Percentiles rank a stretch among this genome's conserved stretches.
Evolutionary conservation across 2,797 vertebrate genomes (phyloP).

Genomic region (Ataeniobius toweri): DNA sequence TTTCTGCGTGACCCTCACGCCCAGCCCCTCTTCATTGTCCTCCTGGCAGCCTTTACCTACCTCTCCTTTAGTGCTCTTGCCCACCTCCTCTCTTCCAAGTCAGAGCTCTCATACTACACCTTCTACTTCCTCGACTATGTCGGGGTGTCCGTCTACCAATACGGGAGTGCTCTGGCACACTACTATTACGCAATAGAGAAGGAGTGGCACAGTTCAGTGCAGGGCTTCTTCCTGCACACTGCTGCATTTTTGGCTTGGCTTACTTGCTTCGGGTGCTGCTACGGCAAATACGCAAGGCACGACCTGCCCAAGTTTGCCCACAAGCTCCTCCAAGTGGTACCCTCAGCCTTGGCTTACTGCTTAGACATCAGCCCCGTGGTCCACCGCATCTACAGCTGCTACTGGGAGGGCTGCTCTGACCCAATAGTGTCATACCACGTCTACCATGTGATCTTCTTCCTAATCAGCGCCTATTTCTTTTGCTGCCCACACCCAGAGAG

Average conservation of each 20-base stretch:
- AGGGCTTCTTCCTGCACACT: constrained; percentile 83
- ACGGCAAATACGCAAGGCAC: constrained; percentile 85
- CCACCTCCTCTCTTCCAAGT: constrained; percentile 93
- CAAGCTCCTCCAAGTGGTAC: constrained; percentile 91
- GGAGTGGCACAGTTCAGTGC: constrained; percentile 83
- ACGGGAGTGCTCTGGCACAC: constrained; percentile 89
- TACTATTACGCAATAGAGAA: constrained; percentile 93
- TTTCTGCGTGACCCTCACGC: constrained; percentile 89
- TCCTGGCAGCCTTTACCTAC: constrained; percentile 88
- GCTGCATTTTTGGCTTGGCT: constrained; percentile 91
- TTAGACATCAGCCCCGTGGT: constrained; percentile 94
- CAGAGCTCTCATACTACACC: constrained; percentile 93
- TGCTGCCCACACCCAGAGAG: constrained; percentile 92
- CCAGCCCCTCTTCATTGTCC: constrained; percentile 89
- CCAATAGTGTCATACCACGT: constrained; percentile 87
- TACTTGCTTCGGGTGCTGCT: constrained; percentile 93
- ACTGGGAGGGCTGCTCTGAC: constrained; percentile 78
- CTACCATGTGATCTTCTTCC: constrained; percentile 92
- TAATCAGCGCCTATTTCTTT: constrained; percentile 92
- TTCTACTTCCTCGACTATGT: constrained; percentile 98
- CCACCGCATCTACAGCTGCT: constrained; percentile 87
- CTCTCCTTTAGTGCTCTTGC: constrained; percentile 90
- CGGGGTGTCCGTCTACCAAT: constrained; percentile 93
- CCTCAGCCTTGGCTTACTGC: constrained; percentile 88
- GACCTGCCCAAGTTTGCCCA: constrained; percentile 78